phyloP scores from a whole-genome alignment of 2,113 vertebrate genomes.

The Gallinago jamesoni region DNA sequence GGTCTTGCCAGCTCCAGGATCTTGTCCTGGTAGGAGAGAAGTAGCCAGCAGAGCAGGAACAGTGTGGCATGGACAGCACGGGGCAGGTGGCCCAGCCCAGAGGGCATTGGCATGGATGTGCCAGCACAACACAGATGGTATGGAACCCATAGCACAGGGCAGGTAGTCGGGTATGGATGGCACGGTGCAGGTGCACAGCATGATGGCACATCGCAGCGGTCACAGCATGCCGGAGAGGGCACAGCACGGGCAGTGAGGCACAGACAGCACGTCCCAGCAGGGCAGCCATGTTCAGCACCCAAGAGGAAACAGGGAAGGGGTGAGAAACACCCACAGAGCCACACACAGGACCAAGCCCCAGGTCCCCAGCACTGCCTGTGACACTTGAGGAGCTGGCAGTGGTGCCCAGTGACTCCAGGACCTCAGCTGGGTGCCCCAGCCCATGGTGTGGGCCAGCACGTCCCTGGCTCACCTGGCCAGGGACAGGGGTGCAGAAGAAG shows the following conservation, averaged over 20 bases:
- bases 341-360: accelerated
- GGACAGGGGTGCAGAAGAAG: not conserved
- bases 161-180: not conserved
- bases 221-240: not conserved
- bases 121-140: not conserved
- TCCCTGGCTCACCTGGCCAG: not conserved
- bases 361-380: not conserved
- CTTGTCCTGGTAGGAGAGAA: slow-evolving; percentile 65
- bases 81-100: too few relatives aligned
- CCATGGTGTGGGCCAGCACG: not conserved
- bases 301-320: not conserved
- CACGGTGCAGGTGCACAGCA: not conserved
- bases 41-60: not conserved
- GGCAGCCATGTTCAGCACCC: not conserved
- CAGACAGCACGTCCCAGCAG: accelerated
- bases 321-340: not conserved
- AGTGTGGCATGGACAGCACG: not conserved
- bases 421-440: not conserved
- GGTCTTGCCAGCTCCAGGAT: slow-evolving; percentile 72
- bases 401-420: not conserved
- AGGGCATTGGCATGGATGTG: too few relatives aligned
- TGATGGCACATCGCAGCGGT: not conserved
- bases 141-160: not conserved
- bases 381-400: not conserved
- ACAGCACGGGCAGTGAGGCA: accelerated